Percentiles rank a stretch among this genome's conserved stretches.
Conservation (phyloP, 2,888 invertebrate genomes). For the Hypercompe scribonia region DNA sequence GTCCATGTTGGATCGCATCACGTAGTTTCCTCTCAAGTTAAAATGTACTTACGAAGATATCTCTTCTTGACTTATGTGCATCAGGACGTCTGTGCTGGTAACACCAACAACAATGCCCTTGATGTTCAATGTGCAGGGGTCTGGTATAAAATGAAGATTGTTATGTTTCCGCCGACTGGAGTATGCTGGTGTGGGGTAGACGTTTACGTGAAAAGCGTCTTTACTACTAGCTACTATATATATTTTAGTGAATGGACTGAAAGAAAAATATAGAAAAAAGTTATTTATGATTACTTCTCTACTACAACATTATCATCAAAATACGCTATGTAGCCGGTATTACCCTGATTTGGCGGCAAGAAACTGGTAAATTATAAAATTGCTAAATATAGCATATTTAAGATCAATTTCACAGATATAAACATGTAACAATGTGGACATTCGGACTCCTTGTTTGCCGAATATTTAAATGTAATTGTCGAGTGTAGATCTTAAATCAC, state of each 20-base stretch:
- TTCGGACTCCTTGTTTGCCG: too few relatives aligned
- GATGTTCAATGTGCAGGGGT: slow-evolving; percentile 93
- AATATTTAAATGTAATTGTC: too few relatives aligned
- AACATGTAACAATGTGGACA: too few relatives aligned
- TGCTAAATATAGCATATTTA: too few relatives aligned
- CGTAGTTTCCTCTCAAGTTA: too few relatives aligned
- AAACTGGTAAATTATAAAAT: too few relatives aligned
- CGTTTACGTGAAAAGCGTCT: slow-evolving; percentile 92
- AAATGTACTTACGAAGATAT: slow-evolving; percentile 88
- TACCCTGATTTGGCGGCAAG: too few relatives aligned
- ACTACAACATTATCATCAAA: not conserved
- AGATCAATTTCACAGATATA: too few relatives aligned
- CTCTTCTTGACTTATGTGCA: slow-evolving; percentile 94
- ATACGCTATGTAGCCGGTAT: too few relatives aligned
- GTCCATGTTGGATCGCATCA: too few relatives aligned
- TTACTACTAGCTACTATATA: slow-evolving; percentile 91
- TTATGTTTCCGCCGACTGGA: slow-evolving; percentile 83
- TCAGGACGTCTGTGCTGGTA: slow-evolving; percentile 93
- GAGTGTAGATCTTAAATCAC: too few relatives aligned
- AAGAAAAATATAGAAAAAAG: slow-evolving; percentile 45
- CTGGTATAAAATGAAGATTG: slow-evolving; percentile 90
- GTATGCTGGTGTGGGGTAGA: slow-evolving; percentile 95
- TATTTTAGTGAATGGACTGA: slow-evolving; percentile 89
- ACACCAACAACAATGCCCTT: slow-evolving; percentile 92
- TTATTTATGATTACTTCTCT: not conserved